Base-by-base conservation (phyloP, 23 tunicate genomes). In the Aplidium turbinatum region DNA sequence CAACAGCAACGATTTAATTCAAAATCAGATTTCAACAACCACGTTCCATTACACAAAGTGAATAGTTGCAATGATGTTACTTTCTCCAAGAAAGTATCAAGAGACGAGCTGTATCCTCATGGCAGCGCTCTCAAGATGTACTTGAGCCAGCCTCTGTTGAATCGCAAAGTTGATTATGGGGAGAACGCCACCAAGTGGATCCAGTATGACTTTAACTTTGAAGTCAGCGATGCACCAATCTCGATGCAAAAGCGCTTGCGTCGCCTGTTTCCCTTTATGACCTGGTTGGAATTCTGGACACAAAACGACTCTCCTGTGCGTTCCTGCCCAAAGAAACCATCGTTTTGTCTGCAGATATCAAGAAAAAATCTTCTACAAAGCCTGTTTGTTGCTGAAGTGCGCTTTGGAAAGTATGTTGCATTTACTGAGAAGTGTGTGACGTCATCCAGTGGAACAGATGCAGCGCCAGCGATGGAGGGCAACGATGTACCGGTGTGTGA, bases 241-340 rank as follows among this genome's bases (percentile, higher is more conserved):
- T 53, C 73, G 21, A 66, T 91, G 73, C 23, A 39, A 33, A 91
- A 91, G 35, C 47, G 85, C 24, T 45, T 91, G n/a, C 4, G 22
- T 0, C 73, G 91, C 1, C 79, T 91, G 34, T 35, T 68, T 5
- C 82, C 91, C 0, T 91, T 63, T 57, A 31, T 76, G 24, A 67
- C 60, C 21, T 91, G 97, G 97, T 79, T 91, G 45, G 82, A 80
- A 11, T 63, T 40, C 38, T 91, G 97, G 97, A 28, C 51, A 23
- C 42, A 72, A 29, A 72, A 48, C 28, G 65, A 63, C 19, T n/a
- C n/a, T n/a, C 36, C 72, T 5, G 61, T 72, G 7, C 25, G 34
- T 9, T 75, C 63, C 23, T 30, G 35, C 5, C 5, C n/a, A 3
- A 7, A 19, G n/a, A 72, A 74, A 27, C 53, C 91, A 16, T 42